Evolutionary conservation across 2,797 vertebrate species (phyloP).

Genomic region (Chrysocyon brachyurus): DNA sequence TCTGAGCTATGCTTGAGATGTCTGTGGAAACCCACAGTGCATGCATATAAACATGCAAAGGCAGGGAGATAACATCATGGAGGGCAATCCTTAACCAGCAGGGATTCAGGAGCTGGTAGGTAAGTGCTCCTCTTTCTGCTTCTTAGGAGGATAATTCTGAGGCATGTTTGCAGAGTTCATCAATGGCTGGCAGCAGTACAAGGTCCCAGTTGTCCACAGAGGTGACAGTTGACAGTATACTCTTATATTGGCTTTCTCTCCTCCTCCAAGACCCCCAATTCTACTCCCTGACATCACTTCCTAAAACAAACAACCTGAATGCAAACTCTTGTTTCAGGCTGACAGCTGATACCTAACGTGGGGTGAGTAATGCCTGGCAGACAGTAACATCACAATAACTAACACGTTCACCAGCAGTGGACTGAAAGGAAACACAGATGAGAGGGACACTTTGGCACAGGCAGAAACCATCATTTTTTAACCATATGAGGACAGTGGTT

Average conservation of each 20-base stretch:
- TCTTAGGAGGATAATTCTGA: background rate
- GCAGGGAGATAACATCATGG: too few species aligned
- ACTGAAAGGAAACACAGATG: background rate
- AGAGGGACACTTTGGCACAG: background rate
- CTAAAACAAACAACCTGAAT: background rate
- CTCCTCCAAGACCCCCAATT: background rate
- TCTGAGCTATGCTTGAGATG: background rate
- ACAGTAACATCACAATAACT: background rate
- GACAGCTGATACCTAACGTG: background rate
- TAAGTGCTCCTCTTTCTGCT: background rate
- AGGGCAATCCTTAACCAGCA: background rate
- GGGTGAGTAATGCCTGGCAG: background rate
- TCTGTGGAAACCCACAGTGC: background rate
- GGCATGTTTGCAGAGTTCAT: background rate
- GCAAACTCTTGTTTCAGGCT: background rate
- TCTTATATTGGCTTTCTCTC: background rate
- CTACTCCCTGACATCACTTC: background rate
- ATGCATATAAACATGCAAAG: background rate
- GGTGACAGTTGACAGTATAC: background rate
- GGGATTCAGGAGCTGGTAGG: background rate
- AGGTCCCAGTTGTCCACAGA: too few species aligned
- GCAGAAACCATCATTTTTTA: background rate
- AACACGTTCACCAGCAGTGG: background rate
- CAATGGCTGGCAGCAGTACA: background rate
- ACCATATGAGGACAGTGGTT: background rate